phyloP scores from a whole-genome alignment of 1,140 invertebrate species.

The Diorhabda sublineata region DNA sequence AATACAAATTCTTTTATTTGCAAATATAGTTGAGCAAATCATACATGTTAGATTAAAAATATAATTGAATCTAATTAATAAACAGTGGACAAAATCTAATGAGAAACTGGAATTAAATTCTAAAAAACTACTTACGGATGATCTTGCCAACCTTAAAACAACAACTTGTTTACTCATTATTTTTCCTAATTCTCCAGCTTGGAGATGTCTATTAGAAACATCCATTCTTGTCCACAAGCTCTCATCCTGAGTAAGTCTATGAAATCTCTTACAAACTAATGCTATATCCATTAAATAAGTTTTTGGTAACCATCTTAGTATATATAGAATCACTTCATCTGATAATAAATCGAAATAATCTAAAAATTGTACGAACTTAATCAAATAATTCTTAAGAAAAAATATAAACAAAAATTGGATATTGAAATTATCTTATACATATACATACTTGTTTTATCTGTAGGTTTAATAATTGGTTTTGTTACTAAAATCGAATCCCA shows the following conservation, averaged over 20 bases:
- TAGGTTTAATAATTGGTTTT: slow-evolving; percentile 26
- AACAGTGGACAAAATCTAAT: no score
- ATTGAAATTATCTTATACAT: no score
- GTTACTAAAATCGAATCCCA: slow-evolving; percentile 25
- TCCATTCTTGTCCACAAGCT: slow-evolving; percentile 80
- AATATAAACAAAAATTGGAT: no score
- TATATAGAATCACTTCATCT: slow-evolving; percentile 79
- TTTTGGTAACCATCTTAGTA: slow-evolving; percentile 79
- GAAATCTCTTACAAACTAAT: slow-evolving; percentile 64
- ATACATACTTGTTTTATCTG: slow-evolving; percentile 30
- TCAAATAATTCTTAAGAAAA: neutral
- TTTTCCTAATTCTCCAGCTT: slow-evolving; percentile 61
- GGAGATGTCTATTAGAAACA: slow-evolving; percentile 64
- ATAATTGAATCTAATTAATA: no score
- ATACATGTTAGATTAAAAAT: no score
- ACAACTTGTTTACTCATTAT: slow-evolving; percentile 69
- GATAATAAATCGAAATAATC: slow-evolving; percentile 64
- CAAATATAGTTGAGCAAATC: no score
- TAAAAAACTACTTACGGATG: slow-evolving; percentile 12
- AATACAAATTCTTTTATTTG: no score
- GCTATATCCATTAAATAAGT: slow-evolving; percentile 65
- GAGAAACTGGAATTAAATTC: no score
- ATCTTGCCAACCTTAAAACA: slow-evolving; percentile 64
- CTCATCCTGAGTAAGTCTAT: slow-evolving; percentile 73
- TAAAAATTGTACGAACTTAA: slow-evolving; percentile 22